Evolutionary conservation across 2,888 invertebrate species (phyloP).

Genomic region (Calephelis perditalis): DNA sequence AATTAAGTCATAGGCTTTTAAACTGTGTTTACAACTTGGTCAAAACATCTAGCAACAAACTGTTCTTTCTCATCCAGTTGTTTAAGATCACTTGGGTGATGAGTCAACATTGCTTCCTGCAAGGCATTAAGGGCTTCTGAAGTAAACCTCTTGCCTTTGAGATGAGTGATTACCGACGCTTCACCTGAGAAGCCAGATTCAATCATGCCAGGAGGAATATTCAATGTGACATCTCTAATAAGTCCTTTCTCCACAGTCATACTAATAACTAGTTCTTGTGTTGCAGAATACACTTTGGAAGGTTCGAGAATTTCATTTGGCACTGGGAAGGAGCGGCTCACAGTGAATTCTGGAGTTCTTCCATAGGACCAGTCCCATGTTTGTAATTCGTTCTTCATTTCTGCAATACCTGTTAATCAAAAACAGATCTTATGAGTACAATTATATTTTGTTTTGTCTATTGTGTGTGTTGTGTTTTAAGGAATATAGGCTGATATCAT

Average conservation of each 20-base stretch:
- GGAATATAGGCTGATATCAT: too few species aligned
- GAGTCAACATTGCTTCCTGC: slow-evolving; percentile 72
- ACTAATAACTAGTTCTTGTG: slow-evolving; percentile 78
- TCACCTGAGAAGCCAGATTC: slow-evolving; percentile 80
- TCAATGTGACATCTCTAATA: slow-evolving; percentile 81
- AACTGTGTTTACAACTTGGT: slow-evolving; percentile 79
- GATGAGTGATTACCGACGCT: slow-evolving; percentile 80
- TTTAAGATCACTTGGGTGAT: slow-evolving; percentile 49
- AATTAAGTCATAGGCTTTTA: slow-evolving; percentile 31
- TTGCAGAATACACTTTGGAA: slow-evolving; percentile 52
- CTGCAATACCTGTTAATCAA: slow-evolving; percentile 78
- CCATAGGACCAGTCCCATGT: slow-evolving; percentile 95
- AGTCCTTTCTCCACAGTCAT: slow-evolving; percentile 82
- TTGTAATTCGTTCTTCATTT: slow-evolving; percentile 82
- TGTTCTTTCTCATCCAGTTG: slow-evolving; percentile 76
- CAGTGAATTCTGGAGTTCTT: slow-evolving; percentile 90
- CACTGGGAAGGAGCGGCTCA: slow-evolving; percentile 81
- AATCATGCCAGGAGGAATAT: slow-evolving; percentile 79
- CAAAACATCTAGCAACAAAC: slow-evolving; percentile 80
- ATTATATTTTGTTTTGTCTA: too few species aligned
- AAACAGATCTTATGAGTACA: slow-evolving; percentile 11
- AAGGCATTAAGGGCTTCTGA: slow-evolving; percentile 80
- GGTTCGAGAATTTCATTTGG: slow-evolving; percentile 71
- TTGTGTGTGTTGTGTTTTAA: too few species aligned
- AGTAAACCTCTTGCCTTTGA: slow-evolving; percentile 82